These are phyloP conservation scores for Macrotus californicus DNA, from an alignment of 2,113 vertebrate species.

Conservation along the genomic window DNA sequence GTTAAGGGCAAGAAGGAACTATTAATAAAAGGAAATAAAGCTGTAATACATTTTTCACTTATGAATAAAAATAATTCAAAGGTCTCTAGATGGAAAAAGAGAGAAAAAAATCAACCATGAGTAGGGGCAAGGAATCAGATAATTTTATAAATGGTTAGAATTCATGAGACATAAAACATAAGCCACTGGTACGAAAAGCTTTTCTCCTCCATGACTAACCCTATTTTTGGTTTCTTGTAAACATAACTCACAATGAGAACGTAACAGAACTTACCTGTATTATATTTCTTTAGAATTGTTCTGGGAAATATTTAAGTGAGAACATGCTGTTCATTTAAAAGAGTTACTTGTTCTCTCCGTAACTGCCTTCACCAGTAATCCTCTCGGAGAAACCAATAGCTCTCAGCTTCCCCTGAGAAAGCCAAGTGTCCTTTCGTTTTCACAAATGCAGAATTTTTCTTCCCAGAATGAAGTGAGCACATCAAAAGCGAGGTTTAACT, in stretches of 20 bases:
- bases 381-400: constrained; percentile 13
- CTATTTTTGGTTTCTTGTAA: constrained; percentile 47
- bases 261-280: constrained; percentile 53
- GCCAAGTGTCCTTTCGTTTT: not conserved
- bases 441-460: not conserved
- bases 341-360: constrained; percentile 46
- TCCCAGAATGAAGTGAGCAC: not conserved
- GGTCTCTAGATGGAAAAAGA: constrained; percentile 51
- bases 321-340: constrained; percentile 49
- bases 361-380: constrained; percentile 37
- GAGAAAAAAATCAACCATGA: constrained; percentile 31
- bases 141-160: constrained; percentile 44
- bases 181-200: constrained; percentile 14
- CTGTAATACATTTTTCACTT: constrained; percentile 63
- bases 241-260: constrained; percentile 45
- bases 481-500: not conserved
- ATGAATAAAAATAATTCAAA: constrained; percentile 66
- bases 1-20: constrained; percentile 62
- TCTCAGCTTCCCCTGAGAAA: constrained; percentile 26
- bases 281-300: constrained; percentile 56
- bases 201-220: constrained; percentile 44
- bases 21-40: constrained; percentile 67
- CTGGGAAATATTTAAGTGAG: constrained; percentile 62
- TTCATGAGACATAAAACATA: constrained; percentile 44
- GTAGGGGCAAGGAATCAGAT: constrained; percentile 41